Conservation (phyloP, 2,888 invertebrate genomes). For the Trichopria drosophilae region DNA sequence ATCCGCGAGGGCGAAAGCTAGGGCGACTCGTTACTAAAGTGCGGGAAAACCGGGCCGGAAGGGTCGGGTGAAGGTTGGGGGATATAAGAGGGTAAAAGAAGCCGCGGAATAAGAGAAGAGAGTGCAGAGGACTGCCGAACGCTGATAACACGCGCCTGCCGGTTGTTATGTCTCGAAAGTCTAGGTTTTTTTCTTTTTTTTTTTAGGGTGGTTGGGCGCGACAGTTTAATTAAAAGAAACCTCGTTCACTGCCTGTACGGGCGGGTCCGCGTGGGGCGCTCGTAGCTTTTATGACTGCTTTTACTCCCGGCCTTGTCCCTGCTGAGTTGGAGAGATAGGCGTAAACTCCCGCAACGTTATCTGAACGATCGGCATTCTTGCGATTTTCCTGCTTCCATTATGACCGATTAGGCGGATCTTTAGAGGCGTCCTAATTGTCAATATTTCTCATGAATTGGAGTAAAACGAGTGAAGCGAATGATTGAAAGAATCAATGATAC, state of each 20-base stretch:
- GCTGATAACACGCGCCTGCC: constrained; percentile 55
- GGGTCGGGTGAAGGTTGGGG: constrained; percentile 25
- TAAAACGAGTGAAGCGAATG: too few relatives aligned
- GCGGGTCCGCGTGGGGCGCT: constrained; percentile 16
- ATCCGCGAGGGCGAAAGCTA: constrained; percentile 22
- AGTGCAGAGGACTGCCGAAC: constrained; percentile 46
- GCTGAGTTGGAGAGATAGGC: constrained; percentile 42
- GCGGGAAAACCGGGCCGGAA: too few relatives aligned
- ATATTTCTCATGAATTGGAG: too few relatives aligned
- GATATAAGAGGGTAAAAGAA: constrained; percentile 22
- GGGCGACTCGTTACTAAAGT: constrained; percentile 13
- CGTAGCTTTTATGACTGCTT: constrained; percentile 41
- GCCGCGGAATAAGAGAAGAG: constrained; percentile 24
- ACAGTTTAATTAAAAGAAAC: constrained; percentile 58
- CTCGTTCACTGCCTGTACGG: constrained; percentile 38
- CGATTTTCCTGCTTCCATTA: too few relatives aligned
- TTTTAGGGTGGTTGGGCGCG: constrained; percentile 30
- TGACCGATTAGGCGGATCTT: too few relatives aligned
- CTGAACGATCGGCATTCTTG: too few relatives aligned
- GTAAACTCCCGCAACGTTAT: too few relatives aligned
- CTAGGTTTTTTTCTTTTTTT: constrained; percentile 39
- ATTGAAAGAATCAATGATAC: too few relatives aligned
- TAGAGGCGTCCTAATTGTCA: too few relatives aligned
- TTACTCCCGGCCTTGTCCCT: constrained; percentile 28
- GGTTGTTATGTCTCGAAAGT: constrained; percentile 51